Evolutionary conservation across 1,140 invertebrate genomes (phyloP).

Genomic region (Oscheius sp.): DNA sequence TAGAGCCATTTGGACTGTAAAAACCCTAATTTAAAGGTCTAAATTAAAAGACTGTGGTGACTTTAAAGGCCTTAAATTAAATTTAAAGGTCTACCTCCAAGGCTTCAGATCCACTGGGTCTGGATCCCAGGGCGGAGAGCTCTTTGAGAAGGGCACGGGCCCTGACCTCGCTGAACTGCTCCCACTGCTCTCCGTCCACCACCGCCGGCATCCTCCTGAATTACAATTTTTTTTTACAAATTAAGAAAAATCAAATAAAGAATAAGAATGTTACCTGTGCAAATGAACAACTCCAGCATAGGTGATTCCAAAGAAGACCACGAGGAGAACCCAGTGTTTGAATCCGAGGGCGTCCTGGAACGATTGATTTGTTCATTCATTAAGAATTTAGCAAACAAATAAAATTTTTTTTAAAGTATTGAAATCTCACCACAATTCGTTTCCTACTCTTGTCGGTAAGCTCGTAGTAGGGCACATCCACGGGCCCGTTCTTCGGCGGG

Average conservation of each 20-base stretch:
- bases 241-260: background rate
- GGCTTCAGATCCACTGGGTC: conserved; percentile 53
- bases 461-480: background rate
- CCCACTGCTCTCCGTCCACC: conserved; percentile 32
- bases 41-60: background rate
- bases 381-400: no score
- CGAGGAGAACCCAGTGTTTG: conserved; percentile 51
- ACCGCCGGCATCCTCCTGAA: conserved; percentile 48
- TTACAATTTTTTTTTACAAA: background rate
- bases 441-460: background rate
- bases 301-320: conserved; percentile 44
- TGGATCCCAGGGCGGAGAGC: conserved; percentile 48
- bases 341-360: conserved; percentile 44
- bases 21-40: background rate
- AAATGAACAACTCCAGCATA: conserved; percentile 51
- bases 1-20: background rate
- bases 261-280: conserved; percentile 26
- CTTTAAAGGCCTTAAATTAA: background rate
- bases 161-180: conserved; percentile 50
- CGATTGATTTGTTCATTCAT: background rate
- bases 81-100: conserved; percentile 39
- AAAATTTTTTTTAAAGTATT: background rate
- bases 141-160: conserved; percentile 49
- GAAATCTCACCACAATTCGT: background rate
- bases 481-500: background rate